Base-by-base conservation (phyloP, 1,140 invertebrate species). In the Anoplolepis gracilipes region DNA sequence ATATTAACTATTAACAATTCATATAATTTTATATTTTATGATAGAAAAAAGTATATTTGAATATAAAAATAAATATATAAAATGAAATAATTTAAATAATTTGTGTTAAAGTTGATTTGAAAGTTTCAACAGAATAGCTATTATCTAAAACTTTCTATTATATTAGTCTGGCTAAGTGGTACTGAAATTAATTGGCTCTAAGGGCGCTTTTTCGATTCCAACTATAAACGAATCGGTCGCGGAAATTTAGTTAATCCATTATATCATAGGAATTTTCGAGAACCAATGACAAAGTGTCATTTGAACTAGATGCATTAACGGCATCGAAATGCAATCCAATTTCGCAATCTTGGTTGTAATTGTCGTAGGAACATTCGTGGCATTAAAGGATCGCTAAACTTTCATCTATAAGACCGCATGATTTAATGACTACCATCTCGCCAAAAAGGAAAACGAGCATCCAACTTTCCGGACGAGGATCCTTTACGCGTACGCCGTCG, bases 221-320 rank as follows among this genome's bases (percentile, higher is more conserved):
- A 36, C 53, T 82, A 73, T n/a, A 82, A 82, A 82, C 42, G 53
- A 25, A 25, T 73, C 53, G 33, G 49, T n/a, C 76, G 33, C 7
- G 62, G 46, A 59, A 82, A 73, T 82, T 82, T 42, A 59, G 67
- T 81, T 81, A 81, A 81, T 81, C 53, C 67, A 73, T 82, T 82
- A 72, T 25, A 36, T 1, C 59, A 4, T 33, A 28, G 19, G 36
- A 72, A 81, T 81, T 81, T 81, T 81, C 53, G 42, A 25, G 19
- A 39, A 78, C 28, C 61, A 65, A 59, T 72, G 78, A 81, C 46
- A 42, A 81, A 81, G 53, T 25, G 19, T 13, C 19, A 13, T 1
- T 30, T 11, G 13, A 25, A 16, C 19, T 64, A 57, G 22, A 10
- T 72, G 49, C 53, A 81, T 81, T 53, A 73, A 59, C 53, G 49